Base-by-base conservation (phyloP, 2,113 vertebrate species). In the Charadrius vociferus region DNA sequence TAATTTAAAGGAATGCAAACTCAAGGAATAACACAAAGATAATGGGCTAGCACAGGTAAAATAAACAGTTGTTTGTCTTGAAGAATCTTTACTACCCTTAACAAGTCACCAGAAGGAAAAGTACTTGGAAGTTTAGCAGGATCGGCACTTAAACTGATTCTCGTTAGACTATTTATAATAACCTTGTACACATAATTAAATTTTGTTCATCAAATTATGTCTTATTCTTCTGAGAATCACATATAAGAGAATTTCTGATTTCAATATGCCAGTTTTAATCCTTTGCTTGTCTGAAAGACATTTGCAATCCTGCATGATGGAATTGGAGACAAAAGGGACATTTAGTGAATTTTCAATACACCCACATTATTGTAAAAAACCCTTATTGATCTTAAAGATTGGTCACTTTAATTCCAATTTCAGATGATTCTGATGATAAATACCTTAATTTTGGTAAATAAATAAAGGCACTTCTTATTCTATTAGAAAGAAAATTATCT, bases 41-140 rank as follows among this genome's bases (percentile, higher is more conserved):
- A 75, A 45, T 15, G 43, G 73, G 13, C 29, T 74, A 83, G 47
- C 26, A 52, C 20, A 88, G 37, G 50, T 92, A 87, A 80, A 92
- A 91, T 12, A 73, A 88, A 82, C 21, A 72, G n/a, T 15, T 79
- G 45, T 55, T 87, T 91, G 32, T 75, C 49, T 66, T 87, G 34
- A 65, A 75, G 43, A 78, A 74, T 88, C 39, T 80, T 75, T 74
- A 71, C 20, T 50, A 59, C 24, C 93, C 12, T 62, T 90, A 88
- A 81, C n/a, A 90, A 90, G 52, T 73, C 67, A 83, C 9, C 47
- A 90, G 71, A 92, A 95, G 3, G 14, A 88, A 96, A 89, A 95
- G 29, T 19, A 63, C 26, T 26, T 27, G 13, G 34, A 80, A 86
- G 7, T 37, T 63, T 65, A 63, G 32, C 14, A 91, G 68, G 18